Evolutionary conservation across 2,113 vertebrate genomes (phyloP), one percentile per base, ranked within the genome.

Genomic region (Burhinus oedicnemus): DNA sequence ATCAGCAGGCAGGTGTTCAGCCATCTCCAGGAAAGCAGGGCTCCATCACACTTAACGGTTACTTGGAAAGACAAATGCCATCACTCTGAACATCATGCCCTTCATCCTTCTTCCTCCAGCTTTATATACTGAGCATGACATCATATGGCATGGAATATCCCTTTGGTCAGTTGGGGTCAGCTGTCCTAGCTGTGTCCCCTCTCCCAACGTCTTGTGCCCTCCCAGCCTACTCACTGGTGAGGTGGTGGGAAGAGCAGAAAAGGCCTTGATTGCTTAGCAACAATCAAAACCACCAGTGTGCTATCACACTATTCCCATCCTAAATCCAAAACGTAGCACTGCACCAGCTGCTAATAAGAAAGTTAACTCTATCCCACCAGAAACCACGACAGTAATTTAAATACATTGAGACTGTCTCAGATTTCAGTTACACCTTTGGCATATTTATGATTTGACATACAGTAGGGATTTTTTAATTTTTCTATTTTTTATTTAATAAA

Each of bases 151-250:
- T 26, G 34, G 8, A 2, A 45, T 15, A 61, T 17, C 61, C 8
- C 34, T 57, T 29, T 19, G 21, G 42, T 36, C 55, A 44, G 22
- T 15, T 18, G 42, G 29, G 29, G 13, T 34, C 47, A 49, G 47
- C 21, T 57, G 7, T 65, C 29, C 45, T 2, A 1, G 5, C 62
- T 20, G 26, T 62, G 61, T 36, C 8, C 25, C 14, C 34, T 61
- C 25, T 61, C 25, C 45, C 38, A 30, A 0, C 2, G 1, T 26
- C 20, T 64, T 30, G 12, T n/a, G 32, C 22, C 29, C 18, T 23
- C 15, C 38, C 23, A 61, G 20, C 20, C 15, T 5, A 1, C 42
- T n/a, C 0, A 0, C 18, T 64, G 47, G 54, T 19, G 20, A 54
- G 47, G 13, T 2, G 5, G 17, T 0, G 1, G 5, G 29, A 42